Conservation (phyloP, 2,888 invertebrate species). For the Tetramorium bicarinatum region DNA sequence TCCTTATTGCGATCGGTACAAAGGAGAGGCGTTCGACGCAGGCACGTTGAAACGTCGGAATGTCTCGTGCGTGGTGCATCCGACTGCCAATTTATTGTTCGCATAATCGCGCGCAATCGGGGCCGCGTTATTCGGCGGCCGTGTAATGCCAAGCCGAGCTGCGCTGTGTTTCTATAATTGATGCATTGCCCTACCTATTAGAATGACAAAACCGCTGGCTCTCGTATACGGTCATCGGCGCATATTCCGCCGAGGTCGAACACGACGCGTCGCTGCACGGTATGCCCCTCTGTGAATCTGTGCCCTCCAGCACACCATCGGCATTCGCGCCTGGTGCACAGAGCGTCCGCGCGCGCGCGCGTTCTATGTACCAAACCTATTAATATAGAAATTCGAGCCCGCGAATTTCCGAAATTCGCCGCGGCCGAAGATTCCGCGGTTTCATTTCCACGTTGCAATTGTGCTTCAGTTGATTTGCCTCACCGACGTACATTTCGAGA, state of each 20-base stretch:
- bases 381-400: constrained; percentile 50
- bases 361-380: constrained; percentile 37
- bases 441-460: constrained; percentile 45
- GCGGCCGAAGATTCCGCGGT: constrained; percentile 32
- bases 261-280: constrained; percentile 61
- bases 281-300: constrained; percentile 56
- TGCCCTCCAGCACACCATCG: constrained; percentile 48
- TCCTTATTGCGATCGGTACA: constrained; percentile 44
- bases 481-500: constrained; percentile 17
- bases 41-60: constrained; percentile 61
- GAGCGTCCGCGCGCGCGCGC: background rate
- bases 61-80: constrained; percentile 71
- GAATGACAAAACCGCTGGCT: constrained; percentile 83
- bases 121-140: constrained; percentile 79
- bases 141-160: constrained; percentile 79
- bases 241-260: constrained; percentile 68
- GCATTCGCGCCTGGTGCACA: constrained; percentile 39
- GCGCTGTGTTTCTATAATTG: constrained; percentile 84
- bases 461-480: constrained; percentile 33
- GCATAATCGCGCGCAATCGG: constrained; percentile 84
- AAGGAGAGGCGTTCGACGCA: constrained; percentile 47
- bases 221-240: constrained; percentile 71
- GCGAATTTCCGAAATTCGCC: constrained; percentile 58
- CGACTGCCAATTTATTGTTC: constrained; percentile 82
- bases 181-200: constrained; percentile 83